Percentiles rank a stretch among this genome's conserved stretches.
phyloP scores from a whole-genome alignment of 2,113 vertebrate species.

The Erpornis zantholeuca region DNA sequence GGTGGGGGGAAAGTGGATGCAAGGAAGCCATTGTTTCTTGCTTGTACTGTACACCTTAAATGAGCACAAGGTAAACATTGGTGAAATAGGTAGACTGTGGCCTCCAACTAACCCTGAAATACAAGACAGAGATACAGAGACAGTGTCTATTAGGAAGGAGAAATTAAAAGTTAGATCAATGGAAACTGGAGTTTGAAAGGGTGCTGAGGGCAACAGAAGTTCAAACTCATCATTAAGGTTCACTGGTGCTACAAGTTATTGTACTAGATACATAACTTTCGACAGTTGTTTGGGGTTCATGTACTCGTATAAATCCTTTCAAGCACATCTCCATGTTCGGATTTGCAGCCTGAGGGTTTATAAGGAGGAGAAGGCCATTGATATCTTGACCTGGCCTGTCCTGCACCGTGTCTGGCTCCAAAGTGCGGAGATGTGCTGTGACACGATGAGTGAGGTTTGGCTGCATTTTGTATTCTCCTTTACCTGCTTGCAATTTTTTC shows the following conservation, averaged over 20 bases:
- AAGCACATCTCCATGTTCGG: background rate
- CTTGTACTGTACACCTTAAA: background rate
- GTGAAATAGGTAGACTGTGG: background rate
- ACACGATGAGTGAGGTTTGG: background rate
- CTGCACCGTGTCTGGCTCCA: background rate
- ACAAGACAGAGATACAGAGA: background rate
- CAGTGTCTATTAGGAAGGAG: background rate
- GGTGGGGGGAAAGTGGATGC: background rate
- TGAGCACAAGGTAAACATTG: background rate
- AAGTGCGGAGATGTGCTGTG: background rate
- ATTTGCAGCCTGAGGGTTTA: background rate
- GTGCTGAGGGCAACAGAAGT: background rate
- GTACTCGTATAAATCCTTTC: background rate
- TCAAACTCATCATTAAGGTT: background rate
- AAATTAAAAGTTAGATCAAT: background rate
- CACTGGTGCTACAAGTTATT: background rate
- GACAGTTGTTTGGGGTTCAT: background rate
- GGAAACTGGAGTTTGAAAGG: background rate
- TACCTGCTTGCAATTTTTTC: background rate
- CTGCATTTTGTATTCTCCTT: background rate
- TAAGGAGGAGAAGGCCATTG: background rate
- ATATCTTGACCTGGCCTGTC: background rate
- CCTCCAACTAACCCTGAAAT: background rate
- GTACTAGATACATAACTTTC: background rate
- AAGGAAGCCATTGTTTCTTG: background rate